Evolutionary conservation across 2,113 vertebrate genomes (phyloP).

Genomic region (Bostrychus sinensis): DNA sequence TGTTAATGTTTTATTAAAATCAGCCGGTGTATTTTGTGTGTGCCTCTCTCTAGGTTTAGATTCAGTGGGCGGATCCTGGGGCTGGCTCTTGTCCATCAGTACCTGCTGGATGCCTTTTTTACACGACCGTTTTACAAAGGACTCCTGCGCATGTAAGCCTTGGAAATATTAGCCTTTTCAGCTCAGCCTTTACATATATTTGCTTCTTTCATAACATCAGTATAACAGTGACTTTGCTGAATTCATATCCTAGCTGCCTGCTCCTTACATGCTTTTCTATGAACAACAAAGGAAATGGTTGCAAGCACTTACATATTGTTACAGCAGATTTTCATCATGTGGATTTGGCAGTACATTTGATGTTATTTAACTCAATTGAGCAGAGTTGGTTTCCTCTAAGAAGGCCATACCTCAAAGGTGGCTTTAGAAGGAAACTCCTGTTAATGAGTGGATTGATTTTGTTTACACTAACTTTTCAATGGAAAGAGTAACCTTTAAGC

Average conservation of each 20-base stretch:
- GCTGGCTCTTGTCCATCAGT: constrained; percentile 96
- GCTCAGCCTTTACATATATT: neutral
- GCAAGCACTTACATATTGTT: no score
- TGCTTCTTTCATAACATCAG: constrained; percentile 1
- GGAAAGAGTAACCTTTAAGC: no score
- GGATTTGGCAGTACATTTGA: no score
- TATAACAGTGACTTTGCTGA: constrained; percentile 14
- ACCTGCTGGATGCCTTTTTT: constrained; percentile 98
- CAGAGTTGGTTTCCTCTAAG: no score
- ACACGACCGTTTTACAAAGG: constrained; percentile 98
- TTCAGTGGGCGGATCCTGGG: constrained; percentile 98
- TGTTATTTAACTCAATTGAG: no score
- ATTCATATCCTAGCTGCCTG: constrained; percentile 28
- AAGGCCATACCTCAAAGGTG: no score
- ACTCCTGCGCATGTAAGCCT: constrained; percentile 93
- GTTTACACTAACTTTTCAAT: no score
- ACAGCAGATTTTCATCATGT: no score
- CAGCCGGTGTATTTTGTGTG: neutral
- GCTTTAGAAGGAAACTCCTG: no score
- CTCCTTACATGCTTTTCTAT: constrained; percentile 31
- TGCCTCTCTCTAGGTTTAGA: constrained; percentile 86
- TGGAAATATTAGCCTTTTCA: neutral
- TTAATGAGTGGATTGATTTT: no score
- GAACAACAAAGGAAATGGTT: constrained; percentile 2
- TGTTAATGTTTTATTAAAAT: neutral